Conservation (phyloP, 2,113 vertebrate genomes). For the Vanacampus margaritifer region DNA sequence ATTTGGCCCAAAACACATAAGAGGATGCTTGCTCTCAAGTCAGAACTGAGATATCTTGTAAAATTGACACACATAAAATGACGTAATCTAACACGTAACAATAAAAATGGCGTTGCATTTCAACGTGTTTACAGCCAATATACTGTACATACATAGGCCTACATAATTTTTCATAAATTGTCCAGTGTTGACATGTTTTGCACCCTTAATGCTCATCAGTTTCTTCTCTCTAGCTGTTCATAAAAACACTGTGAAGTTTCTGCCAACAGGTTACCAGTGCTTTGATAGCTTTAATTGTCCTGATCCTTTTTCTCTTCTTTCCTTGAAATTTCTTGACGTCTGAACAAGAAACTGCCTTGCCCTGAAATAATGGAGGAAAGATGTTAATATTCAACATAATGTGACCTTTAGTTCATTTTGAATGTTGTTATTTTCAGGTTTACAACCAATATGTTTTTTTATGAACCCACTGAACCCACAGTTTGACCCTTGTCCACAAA, state of each 20-base stretch:
- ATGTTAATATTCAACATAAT: not conserved
- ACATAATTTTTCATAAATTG: not conserved
- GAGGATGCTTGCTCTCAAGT: slow-evolving; percentile 10
- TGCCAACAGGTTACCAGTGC: slow-evolving; percentile 68
- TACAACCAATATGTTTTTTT: not conserved
- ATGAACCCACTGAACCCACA: too few relatives aligned
- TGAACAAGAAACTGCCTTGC: slow-evolving; percentile 46
- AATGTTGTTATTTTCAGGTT: slow-evolving; percentile 1
- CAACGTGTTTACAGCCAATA: not conserved
- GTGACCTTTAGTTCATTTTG: not conserved
- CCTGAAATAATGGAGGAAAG: slow-evolving; percentile 43
- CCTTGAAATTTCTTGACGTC: slow-evolving; percentile 40
- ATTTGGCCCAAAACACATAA: not conserved
- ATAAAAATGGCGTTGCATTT: slow-evolving; percentile 23
- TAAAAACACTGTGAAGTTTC: slow-evolving; percentile 60
- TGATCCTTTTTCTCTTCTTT: slow-evolving; percentile 53
- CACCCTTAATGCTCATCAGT: too few relatives aligned
- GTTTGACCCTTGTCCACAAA: not conserved
- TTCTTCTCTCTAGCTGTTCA: slow-evolving; percentile 2
- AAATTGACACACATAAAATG: slow-evolving; percentile 11
- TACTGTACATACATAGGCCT: not conserved
- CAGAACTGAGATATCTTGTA: slow-evolving; percentile 9
- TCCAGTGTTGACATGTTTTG: not conserved
- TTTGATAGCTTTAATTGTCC: slow-evolving; percentile 47
- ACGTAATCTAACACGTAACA: slow-evolving; percentile 13